phyloP scores from a whole-genome alignment of 2,888 invertebrate genomes.

The Lymantria monacha region DNA sequence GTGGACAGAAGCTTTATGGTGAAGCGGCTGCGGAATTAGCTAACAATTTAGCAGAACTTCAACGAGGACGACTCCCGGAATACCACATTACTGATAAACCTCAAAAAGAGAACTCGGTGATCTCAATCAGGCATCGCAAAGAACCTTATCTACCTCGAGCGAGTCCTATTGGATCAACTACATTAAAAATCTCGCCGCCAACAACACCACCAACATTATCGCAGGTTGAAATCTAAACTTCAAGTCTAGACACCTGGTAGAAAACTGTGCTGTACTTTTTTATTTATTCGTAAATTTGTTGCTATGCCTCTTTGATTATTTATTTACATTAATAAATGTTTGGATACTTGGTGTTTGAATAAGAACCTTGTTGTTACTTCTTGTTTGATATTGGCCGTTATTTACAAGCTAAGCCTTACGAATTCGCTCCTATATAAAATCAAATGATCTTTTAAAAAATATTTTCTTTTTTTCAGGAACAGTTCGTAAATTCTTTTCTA shows the following conservation, averaged over 20 bases:
- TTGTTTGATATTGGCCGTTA: too few relatives aligned
- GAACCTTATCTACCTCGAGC: slow-evolving; percentile 53
- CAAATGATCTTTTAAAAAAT: too few relatives aligned
- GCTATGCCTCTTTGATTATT: neutral
- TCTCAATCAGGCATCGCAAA: slow-evolving; percentile 53
- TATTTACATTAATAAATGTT: neutral
- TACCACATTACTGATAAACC: slow-evolving; percentile 57
- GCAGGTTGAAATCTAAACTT: slow-evolving; percentile 4
- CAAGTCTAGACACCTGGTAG: neutral
- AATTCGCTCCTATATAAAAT: too few relatives aligned
- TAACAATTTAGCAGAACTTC: slow-evolving; percentile 58
- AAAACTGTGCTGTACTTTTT: neutral
- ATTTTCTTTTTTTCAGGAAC: too few relatives aligned
- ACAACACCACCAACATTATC: slow-evolving; percentile 26
- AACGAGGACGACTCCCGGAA: slow-evolving; percentile 47
- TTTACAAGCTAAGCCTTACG: too few relatives aligned
- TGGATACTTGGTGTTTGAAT: neutral
- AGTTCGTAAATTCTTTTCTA: too few relatives aligned
- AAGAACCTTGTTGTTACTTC: too few relatives aligned
- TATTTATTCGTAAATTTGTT: neutral
- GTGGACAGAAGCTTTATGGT: slow-evolving; percentile 61
- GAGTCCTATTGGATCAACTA: slow-evolving; percentile 41
- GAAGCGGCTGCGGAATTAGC: slow-evolving; percentile 67
- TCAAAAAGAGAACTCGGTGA: slow-evolving; percentile 35
- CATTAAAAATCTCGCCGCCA: slow-evolving; percentile 47